Evolutionary conservation across 2,888 invertebrate genomes (phyloP), one percentile per base, ranked within the genome.

Genomic region (Eumacrocentrus americanus): DNA sequence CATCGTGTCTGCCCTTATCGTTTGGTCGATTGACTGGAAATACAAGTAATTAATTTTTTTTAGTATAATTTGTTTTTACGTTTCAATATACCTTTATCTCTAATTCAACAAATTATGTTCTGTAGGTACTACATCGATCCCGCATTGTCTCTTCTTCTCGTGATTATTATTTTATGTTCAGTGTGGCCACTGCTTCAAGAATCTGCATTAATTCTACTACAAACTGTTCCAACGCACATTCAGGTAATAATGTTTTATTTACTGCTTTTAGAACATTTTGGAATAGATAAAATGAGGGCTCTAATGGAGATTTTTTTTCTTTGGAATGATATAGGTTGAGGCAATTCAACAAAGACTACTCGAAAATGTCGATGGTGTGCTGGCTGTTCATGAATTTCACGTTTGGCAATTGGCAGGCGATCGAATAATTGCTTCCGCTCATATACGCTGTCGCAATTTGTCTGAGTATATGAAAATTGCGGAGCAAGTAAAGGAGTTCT

Each of bases 151-250:
- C 88, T 98, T 75, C 83, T 95, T 37, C 86, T 98, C 75, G 96
- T 97, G 7, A 81, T 91, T 34, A 84, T 96, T 44, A 96, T 96
- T 68, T 82, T 95, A 65, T 88, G 89, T 66, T 94, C 94, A 0
- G 94, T 95, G 12, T 95, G 95, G 95, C 95, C 95, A 4, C 82
- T 96, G 66, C 83, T 98, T 51, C 88, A 93, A 71, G 97, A 98
- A 81, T 97, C 98, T 0, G 96, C 97, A 2, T 84, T 96, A 65
- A 98, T 98, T 75, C 83, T 98, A 62, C 84, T 99, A 50, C 98
- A 99, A 83, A 97, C 98, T n/a, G 97, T 98, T 61, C 99, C 99
- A 51, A 95, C 95, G 12, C 97, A 98, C 81, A 95, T 98, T 76
- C 92, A 95, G 83, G 88, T 57, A 54, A 53, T 58, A n/a, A n/a